Base-by-base conservation (phyloP, 2,888 invertebrate species). In the Operophtera brumata region DNA sequence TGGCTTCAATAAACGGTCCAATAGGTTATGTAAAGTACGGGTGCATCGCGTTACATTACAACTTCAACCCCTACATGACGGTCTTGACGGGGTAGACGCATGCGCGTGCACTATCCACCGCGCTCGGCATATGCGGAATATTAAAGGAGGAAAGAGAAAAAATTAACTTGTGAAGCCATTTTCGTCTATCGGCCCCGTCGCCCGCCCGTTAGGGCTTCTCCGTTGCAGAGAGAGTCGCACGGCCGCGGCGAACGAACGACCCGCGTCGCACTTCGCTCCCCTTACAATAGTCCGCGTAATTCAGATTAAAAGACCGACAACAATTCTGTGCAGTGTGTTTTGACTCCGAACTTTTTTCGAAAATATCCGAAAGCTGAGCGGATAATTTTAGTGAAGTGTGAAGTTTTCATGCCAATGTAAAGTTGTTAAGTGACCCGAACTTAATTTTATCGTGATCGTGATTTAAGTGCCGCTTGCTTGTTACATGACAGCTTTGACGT, bases 101-200 rank as follows among this genome's bases (percentile, higher is more conserved):
- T 89, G 90, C 90, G 89, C 85, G 78, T 85, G 86, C 85, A 84
- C 71, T 77, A 80, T 57, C 77, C 78, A 71, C 78, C 81, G 84
- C 82, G 84, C 82, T 84, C 87, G 84, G 85, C 89, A 89, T 90
- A 90, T 90, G 89, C 90, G 89, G 86, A 87, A 86, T 88, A 89
- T 89, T 89, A 89, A 87, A 89, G 90, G 82, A 90, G 85, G 90
- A 90, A 90, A 90, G 90, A 90, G 90, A 90, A 89, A 90, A 90
- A 89, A 88, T 88, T 88, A 84, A 89, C 86, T 90, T 86, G 89
- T 89, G 89, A 89, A 90, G 89, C 90, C 90, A 89, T 90, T 90
- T 90, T 88, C 88, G 89, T 89, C 85, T 86, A 85, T 85, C 84
- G 80, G 80, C 80, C 86, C 84, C 87, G 84, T 82, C 84, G 78